A percentile compares a stretch with the other conserved stretches of the same genome.
Evolutionary conservation across 2,113 vertebrate species (phyloP).

Genomic region (Gopherus evgoodei): DNA sequence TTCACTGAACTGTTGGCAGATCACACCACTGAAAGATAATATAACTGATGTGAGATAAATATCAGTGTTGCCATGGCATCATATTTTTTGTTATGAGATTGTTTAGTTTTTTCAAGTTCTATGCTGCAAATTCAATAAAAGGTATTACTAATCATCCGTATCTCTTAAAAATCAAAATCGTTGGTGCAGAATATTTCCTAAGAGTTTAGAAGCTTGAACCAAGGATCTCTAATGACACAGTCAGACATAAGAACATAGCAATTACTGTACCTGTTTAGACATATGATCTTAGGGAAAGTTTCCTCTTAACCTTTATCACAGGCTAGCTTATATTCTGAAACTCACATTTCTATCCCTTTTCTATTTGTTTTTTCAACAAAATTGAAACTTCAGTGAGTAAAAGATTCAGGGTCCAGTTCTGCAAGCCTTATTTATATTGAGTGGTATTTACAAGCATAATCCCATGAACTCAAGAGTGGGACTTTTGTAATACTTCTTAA

Average conservation of each 20-base stretch:
- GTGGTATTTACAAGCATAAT: not conserved
- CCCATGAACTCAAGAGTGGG: not conserved
- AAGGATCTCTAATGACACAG: not conserved
- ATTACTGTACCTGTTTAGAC: not conserved
- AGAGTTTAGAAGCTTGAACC: not conserved
- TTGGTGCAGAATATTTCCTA: not conserved
- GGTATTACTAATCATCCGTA: not conserved
- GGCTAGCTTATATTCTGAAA: not conserved
- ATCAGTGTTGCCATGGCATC: not conserved
- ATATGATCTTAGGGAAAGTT: not conserved
- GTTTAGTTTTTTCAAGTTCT: not conserved
- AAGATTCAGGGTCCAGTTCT: not conserved
- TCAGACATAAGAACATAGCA: rapidly evolving
- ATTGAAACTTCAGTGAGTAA: not conserved
- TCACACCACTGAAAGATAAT: not conserved
- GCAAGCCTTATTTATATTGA: not conserved
- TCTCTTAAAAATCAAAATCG: not conserved
- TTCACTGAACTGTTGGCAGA: not conserved
- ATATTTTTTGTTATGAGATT: not conserved
- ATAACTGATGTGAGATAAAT: not conserved
- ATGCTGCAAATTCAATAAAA: not conserved
- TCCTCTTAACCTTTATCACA: not conserved
- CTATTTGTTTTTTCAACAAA: not conserved
- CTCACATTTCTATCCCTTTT: not conserved
- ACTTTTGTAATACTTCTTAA: not conserved